Percentiles rank a stretch among this genome's conserved stretches.
These are phyloP conservation scores for Micrastur ruficollis DNA, from an alignment of 2,797 vertebrate species.

Conservation along the genomic window DNA sequence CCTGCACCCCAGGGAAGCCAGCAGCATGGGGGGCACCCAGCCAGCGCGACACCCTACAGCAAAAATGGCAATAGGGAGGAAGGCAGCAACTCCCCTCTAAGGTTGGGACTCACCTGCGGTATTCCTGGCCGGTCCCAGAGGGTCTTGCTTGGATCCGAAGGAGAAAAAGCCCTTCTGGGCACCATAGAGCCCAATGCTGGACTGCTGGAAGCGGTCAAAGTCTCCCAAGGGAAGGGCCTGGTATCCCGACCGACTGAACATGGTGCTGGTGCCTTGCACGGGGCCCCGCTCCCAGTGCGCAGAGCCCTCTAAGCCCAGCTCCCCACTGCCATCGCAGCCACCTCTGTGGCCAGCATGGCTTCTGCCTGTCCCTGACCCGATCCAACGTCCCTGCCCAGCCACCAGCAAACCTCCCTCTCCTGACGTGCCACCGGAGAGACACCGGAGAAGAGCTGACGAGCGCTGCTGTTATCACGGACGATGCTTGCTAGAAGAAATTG, in stretches of 20 bases:
- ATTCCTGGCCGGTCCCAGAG: neutral
- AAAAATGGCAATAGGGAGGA: neutral
- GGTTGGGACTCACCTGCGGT: conserved; percentile 37
- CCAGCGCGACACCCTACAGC: accelerated
- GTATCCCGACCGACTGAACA: conserved; percentile 77
- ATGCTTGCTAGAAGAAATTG: neutral
- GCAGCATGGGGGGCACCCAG: accelerated
- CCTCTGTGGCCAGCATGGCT: neutral
- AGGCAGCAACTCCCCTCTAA: neutral
- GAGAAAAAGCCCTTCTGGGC: conserved; percentile 54
- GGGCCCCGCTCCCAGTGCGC: neutral
- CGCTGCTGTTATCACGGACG: neutral
- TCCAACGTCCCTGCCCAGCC: neutral
- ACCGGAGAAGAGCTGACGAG: accelerated
- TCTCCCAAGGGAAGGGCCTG: conserved; percentile 78
- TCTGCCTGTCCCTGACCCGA: neutral
- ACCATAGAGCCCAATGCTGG: conserved; percentile 74
- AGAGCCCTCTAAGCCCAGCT: neutral
- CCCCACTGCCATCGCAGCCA: neutral
- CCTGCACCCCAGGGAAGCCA: neutral
- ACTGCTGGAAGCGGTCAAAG: conserved; percentile 59
- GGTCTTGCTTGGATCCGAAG: conserved; percentile 8
- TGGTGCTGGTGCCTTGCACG: neutral
- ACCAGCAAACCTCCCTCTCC: neutral
- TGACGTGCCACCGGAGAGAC: accelerated